Base-by-base conservation (phyloP, 2,113 vertebrate genomes). In the Progne subis region DNA sequence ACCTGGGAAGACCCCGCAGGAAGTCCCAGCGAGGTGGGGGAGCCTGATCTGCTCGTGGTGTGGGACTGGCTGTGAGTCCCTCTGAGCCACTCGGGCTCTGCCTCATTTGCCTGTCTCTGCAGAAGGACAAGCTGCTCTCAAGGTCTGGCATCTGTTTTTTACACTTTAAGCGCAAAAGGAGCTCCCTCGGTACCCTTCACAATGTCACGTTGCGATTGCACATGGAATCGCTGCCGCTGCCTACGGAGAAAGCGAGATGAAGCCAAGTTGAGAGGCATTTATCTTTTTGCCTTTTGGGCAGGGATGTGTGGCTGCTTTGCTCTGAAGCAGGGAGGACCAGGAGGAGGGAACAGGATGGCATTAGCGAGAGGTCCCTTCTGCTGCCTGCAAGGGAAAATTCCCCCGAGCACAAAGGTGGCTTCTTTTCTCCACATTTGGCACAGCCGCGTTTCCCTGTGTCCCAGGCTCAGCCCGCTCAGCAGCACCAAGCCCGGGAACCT, bases 21-120 rank as follows among this genome's bases (percentile, higher is more conserved):
- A 18, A 26, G 24, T 18, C 39, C 53, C 69, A 39, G 59, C 0
- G 13, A 60, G 16, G 16, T 3, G 4, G 16, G 4, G 44, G 12
- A 46, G 1, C 8, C 14, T 39, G 29, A 18, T 6, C 18, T 63
- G 47, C 49, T 39, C 1, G 0, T 14, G 39, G 5, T 6, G 14
- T 18, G 47, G 44, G 37, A 4, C n/a, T 18, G 55, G 21, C 64
- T 41, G 17, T 14, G 52, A 63, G 32, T 14, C 47, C 15, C 32
- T 59, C 72, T 15, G 49, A 56, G 59, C 32, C 0, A 0, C 39
- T 28, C 24, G 4, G 52, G 39, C 29, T 44, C 69, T 92, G 71
- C 52, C 47, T 50, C 12, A 0, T 37, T 29, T 55, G 59, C 25
- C n/a, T 50, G 9, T 20, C 71, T 81, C 50, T 50, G 39, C 43